Evolutionary conservation across 1,140 invertebrate species (phyloP).

Genomic region (Drosophila jambulina): DNA sequence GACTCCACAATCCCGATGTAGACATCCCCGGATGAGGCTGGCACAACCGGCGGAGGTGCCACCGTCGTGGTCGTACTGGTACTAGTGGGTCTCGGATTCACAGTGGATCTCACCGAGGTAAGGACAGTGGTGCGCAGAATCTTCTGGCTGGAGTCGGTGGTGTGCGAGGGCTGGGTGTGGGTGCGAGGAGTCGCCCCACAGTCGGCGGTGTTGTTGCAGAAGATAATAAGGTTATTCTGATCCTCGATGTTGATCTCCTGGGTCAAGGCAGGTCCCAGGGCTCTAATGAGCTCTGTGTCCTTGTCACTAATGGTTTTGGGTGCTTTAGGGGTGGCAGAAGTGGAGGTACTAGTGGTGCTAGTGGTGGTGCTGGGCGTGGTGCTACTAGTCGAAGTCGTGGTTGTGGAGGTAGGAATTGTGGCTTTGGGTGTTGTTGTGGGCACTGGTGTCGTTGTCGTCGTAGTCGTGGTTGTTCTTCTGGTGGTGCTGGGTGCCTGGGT

Average conservation of each 20-base stretch:
- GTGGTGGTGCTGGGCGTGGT: constrained; percentile 18
- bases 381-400: constrained; percentile 8
- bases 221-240: constrained; percentile 77
- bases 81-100: constrained; percentile 66
- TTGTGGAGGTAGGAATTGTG: constrained; percentile 12
- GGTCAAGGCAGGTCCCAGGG: constrained; percentile 67
- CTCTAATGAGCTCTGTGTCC: constrained; percentile 65
- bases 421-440: constrained; percentile 12
- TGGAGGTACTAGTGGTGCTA: constrained; percentile 17
- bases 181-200: constrained; percentile 54
- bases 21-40: constrained; percentile 19
- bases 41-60: neutral
- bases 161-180: constrained; percentile 39
- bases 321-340: neutral
- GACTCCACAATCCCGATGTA: constrained; percentile 68
- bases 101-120: constrained; percentile 69
- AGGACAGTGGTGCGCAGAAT: constrained; percentile 73
- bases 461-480: constrained; percentile 26
- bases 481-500: constrained; percentile 28
- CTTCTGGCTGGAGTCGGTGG: constrained; percentile 66
- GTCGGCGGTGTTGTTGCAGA: constrained; percentile 74
- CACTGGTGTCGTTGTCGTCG: constrained; percentile 19
- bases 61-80: constrained; percentile 14
- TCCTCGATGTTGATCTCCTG: constrained; percentile 77
- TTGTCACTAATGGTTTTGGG: constrained; percentile 65